A percentile compares a stretch with the other conserved stretches of the same genome.
These are phyloP conservation scores for Nephrotoma flavescens DNA, from an alignment of 2,888 invertebrate species.

Conservation along the genomic window DNA sequence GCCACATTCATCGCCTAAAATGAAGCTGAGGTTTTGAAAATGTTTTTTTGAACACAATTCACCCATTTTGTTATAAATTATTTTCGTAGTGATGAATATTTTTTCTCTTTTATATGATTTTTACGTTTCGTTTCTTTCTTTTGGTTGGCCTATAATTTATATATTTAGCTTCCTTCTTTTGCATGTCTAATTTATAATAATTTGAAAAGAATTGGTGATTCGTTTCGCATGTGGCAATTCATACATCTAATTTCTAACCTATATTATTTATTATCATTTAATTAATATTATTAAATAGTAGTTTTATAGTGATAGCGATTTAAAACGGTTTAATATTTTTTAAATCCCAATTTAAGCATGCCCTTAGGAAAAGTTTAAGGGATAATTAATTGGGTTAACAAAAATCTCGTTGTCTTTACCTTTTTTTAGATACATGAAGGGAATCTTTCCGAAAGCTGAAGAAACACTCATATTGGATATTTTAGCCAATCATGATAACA, in stretches of 20 bases:
- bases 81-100: not conserved
- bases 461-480: conserved; percentile 75
- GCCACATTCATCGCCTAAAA: conserved; percentile 75
- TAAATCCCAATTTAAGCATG: conserved; percentile 6
- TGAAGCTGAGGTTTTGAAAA: conserved; percentile 66
- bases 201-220: not conserved
- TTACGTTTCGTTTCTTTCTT: conserved; percentile 3
- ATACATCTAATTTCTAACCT: not conserved
- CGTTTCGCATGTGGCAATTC: not conserved
- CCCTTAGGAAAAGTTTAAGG: not conserved
- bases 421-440: conserved; percentile 67
- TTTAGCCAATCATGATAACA: conserved; percentile 73
- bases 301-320: not conserved
- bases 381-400: not conserved
- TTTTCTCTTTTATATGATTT: not conserved
- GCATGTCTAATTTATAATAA: not conserved
- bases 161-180: not conserved
- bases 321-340: not conserved
- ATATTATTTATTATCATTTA: conserved; percentile 9
- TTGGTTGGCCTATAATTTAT: not conserved
- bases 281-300: conserved; percentile 14
- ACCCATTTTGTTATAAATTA: conserved; percentile 7
- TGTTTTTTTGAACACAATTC: conserved; percentile 8
- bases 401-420: not conserved
- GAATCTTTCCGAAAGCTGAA: conserved; percentile 79